Conservation (phyloP, 2,888 invertebrate species). For the Pedicia rivosa region DNA sequence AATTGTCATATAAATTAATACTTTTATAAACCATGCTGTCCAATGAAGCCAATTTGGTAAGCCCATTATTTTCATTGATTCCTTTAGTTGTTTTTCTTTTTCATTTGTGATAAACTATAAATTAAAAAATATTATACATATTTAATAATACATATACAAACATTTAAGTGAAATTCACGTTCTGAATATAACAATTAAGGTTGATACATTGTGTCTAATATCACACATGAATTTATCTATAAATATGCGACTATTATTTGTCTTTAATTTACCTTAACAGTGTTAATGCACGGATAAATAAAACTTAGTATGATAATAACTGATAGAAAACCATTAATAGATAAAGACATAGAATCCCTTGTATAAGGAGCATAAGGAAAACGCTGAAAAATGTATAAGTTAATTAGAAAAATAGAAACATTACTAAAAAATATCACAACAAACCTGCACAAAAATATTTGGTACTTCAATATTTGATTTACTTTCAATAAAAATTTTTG, state of each 20-base stretch:
- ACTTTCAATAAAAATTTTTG: conserved; percentile 24
- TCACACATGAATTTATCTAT: no score
- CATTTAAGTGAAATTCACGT: neutral
- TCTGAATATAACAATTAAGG: neutral
- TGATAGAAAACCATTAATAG: conserved; percentile 47
- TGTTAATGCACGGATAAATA: conserved; percentile 58
- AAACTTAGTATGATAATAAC: conserved; percentile 61
- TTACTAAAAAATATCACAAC: conserved; percentile 22
- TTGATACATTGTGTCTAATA: neutral
- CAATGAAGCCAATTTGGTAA: conserved; percentile 64
- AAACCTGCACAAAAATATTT: no score
- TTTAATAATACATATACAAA: neutral
- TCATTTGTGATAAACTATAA: conserved; percentile 19
- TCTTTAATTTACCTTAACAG: conserved; percentile 34
- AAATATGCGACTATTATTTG: no score
- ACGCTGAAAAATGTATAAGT: conserved; percentile 28
- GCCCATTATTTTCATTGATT: conserved; percentile 79
- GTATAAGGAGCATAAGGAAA: conserved; percentile 53
- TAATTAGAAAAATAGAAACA: no score
- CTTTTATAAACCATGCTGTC: conserved; percentile 65
- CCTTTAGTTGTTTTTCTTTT: conserved; percentile 28
- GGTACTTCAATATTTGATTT: conserved; percentile 2
- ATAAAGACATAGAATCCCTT: conserved; percentile 44
- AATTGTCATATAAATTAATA: conserved; percentile 44
- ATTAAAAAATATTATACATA: neutral